phyloP scores from a whole-genome alignment of 2,113 vertebrate species.

The Cebus imitator region DNA sequence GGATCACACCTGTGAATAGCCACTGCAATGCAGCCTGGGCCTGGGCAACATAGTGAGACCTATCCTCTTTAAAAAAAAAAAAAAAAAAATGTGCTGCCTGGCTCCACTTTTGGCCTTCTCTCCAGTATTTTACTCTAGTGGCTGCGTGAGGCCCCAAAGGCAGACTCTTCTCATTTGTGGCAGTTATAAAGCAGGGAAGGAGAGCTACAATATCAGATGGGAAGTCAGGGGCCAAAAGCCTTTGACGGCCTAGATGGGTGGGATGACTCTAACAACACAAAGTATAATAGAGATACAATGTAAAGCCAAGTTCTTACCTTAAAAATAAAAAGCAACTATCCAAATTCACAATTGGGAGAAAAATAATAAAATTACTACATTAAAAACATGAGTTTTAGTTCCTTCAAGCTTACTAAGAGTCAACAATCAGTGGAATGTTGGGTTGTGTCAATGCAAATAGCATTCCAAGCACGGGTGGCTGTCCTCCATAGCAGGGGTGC shows the following conservation, averaged over 20 bases:
- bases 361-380: not conserved
- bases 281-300: not conserved
- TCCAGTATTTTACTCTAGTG: not conserved
- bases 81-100: no score
- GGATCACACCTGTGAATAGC: no score
- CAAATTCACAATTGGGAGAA: not conserved
- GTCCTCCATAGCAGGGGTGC: not conserved
- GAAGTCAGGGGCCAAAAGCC: not conserved
- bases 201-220: not conserved
- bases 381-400: not conserved
- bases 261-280: not conserved
- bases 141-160: not conserved
- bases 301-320: not conserved
- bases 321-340: not conserved
- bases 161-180: not conserved
- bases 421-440: no score
- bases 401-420: not conserved
- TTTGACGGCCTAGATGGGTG: not conserved
- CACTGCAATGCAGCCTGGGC: no score
- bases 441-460: not conserved
- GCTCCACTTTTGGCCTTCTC: not conserved
- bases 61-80: no score
- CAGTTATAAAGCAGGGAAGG: not conserved
- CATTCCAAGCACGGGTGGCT: not conserved
- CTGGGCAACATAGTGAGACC: no score